Percentiles rank a stretch among this genome's conserved stretches.
Evolutionary conservation across 2,888 invertebrate species (phyloP).

Genomic region (Coenonympha glycerion): DNA sequence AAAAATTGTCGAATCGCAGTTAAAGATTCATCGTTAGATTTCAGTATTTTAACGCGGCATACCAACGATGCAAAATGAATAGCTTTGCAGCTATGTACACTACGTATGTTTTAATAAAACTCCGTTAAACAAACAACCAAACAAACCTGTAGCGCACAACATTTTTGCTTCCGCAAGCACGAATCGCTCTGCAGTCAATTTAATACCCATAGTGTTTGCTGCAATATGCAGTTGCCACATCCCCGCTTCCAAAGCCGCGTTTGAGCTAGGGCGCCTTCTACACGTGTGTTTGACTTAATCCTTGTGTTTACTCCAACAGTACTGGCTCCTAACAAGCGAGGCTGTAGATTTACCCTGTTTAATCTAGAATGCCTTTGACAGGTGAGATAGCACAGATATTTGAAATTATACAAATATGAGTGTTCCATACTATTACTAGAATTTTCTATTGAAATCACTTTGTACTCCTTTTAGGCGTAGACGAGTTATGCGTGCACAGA

Average conservation of each 20-base stretch:
- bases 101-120: no score
- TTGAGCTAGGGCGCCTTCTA: slow-evolving; percentile 7
- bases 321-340: background rate
- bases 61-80: no score
- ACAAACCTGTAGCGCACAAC: background rate
- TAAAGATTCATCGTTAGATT: no score
- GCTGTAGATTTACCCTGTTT: background rate
- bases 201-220: slow-evolving; percentile 8
- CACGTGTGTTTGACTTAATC: slow-evolving; percentile 5
- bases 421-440: no score
- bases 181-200: slow-evolving; percentile 1
- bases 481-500: no score
- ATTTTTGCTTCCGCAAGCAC: background rate
- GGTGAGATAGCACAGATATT: background rate
- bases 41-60: background rate
- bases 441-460: no score
- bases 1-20: no score
- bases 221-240: slow-evolving; percentile 17
- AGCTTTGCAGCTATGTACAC: no score
- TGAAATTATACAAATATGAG: no score
- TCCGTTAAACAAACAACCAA: background rate
- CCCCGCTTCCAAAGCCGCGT: slow-evolving; percentile 9
- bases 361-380: background rate
- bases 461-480: no score
- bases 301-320: background rate